These are phyloP conservation scores for Jaculus jaculus DNA, from an alignment of 2,113 vertebrate genomes.

Conservation along the genomic window DNA sequence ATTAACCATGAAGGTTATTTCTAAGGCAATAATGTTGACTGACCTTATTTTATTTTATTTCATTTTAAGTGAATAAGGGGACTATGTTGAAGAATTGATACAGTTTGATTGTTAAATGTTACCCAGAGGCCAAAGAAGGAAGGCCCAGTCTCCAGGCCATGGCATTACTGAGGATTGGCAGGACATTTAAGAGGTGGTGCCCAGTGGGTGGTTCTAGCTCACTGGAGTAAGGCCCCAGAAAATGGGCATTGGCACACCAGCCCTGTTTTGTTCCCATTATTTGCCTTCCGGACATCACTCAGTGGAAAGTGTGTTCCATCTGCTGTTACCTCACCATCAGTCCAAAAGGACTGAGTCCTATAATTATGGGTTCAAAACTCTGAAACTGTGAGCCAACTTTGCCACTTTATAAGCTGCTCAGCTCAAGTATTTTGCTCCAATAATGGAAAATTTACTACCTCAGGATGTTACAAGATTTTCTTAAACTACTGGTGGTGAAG, in stretches of 20 bases:
- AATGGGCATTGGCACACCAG: too few species aligned
- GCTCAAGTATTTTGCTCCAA: neutral
- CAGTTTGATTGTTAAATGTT: neutral
- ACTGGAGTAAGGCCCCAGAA: accelerated
- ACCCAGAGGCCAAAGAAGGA: neutral
- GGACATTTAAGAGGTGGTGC: neutral
- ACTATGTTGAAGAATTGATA: neutral
- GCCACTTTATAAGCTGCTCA: neutral
- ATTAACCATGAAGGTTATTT: neutral
- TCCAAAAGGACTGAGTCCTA: too few species aligned
- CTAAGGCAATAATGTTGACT: neutral
- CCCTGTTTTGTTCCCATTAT: neutral
- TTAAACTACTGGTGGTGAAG: neutral
- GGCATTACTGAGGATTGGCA: neutral
- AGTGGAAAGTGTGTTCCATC: neutral
- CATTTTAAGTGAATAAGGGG: neutral
- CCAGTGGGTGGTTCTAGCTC: too few species aligned
- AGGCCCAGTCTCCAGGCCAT: neutral
- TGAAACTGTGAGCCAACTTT: neutral
- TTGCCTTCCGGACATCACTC: neutral
- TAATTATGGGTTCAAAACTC: neutral
- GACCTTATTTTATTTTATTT: neutral
- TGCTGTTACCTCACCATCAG: neutral
- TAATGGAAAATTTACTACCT: neutral
- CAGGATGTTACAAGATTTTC: neutral